phyloP scores from a whole-genome alignment of 2,113 vertebrate species.

The Caretta caretta region DNA sequence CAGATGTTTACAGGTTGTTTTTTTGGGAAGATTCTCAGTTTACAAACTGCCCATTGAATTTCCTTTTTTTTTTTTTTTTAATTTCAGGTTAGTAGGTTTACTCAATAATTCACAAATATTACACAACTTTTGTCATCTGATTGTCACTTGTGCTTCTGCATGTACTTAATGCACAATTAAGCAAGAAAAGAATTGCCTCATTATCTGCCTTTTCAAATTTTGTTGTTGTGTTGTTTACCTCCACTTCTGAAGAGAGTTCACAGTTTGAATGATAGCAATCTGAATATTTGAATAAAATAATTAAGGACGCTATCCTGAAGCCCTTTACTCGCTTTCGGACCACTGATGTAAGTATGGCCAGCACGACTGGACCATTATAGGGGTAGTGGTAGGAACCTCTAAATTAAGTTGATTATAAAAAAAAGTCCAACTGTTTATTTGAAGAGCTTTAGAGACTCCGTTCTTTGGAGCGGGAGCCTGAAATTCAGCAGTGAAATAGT shows the following conservation, averaged over 20 bases:
- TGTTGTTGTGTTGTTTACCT: neutral
- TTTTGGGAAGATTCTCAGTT: conserved; percentile 51
- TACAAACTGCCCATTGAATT: conserved; percentile 47
- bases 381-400: neutral
- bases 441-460: neutral
- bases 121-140: neutral
- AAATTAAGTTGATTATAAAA: neutral
- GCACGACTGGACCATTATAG: neutral
- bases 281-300: neutral
- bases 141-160: conserved; percentile 19
- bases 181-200: neutral
- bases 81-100: conserved; percentile 31
- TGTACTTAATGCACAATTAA: neutral
- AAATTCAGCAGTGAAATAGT: neutral
- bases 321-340: neutral
- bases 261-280: neutral
- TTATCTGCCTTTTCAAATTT: neutral
- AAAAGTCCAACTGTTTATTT: neutral
- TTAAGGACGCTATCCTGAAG: neutral
- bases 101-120: conserved; percentile 23
- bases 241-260: neutral
- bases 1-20: conserved; percentile 64
- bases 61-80: conserved; percentile 36
- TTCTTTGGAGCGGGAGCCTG: neutral
- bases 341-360: neutral